Evolutionary conservation across 2,888 invertebrate species (phyloP).

Genomic region (Stegana nigrithorax): DNA sequence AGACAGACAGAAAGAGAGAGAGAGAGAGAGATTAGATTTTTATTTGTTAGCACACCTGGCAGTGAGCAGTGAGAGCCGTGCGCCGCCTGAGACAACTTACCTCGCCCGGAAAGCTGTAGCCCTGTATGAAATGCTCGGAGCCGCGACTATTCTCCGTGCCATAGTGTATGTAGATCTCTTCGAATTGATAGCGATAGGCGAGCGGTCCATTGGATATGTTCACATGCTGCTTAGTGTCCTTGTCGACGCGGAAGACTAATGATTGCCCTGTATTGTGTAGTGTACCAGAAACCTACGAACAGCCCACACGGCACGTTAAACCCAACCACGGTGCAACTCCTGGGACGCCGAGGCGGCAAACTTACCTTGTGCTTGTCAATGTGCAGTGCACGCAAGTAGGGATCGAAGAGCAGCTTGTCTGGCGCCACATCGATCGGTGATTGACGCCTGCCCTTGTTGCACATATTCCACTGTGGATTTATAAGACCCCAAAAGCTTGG

Average conservation of each 20-base stretch:
- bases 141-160: conserved; percentile 90
- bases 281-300: conserved; percentile 82
- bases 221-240: conserved; percentile 89
- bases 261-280: conserved; percentile 95
- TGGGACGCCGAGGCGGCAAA: too few species aligned
- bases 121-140: conserved; percentile 96
- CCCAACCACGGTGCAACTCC: too few species aligned
- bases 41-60: too few species aligned
- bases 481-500: conserved; percentile 98
- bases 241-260: conserved; percentile 90
- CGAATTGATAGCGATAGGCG: conserved; percentile 94
- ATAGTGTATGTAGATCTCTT: conserved; percentile 96
- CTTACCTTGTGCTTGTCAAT: conserved; percentile 94
- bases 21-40: too few species aligned
- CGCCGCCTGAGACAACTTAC: conserved; percentile 73
- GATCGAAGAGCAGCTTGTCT: conserved; percentile 93
- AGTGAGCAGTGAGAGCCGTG: too few species aligned
- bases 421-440: conserved; percentile 98
- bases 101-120: conserved; percentile 97
- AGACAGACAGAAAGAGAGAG: not conserved
- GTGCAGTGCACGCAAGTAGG: conserved; percentile 88
- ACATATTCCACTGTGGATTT: conserved; percentile 98
- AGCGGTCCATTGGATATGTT: conserved; percentile 97
- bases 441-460: conserved; percentile 95
- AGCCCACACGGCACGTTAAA: too few species aligned